Evolutionary conservation across 2,797 vertebrate species (phyloP).

Genomic region (Steatocranus sp.): DNA sequence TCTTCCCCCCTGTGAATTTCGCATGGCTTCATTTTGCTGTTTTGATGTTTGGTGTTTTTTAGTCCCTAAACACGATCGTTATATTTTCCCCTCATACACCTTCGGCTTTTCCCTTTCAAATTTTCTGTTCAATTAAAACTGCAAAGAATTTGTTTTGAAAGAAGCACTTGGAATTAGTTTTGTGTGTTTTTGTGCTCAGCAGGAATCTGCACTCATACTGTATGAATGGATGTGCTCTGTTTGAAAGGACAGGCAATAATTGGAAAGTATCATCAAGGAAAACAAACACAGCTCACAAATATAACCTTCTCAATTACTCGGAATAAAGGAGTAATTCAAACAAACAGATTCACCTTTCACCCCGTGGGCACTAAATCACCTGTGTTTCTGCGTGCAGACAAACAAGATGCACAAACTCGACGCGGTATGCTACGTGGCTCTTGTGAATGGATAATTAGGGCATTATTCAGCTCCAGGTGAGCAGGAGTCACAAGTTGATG

Average conservation of each 20-base stretch:
- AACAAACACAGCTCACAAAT: constrained; percentile 27
- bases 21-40: background rate
- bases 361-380: background rate
- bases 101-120: background rate
- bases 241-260: background rate
- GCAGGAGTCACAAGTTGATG: background rate
- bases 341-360: background rate
- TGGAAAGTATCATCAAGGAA: background rate
- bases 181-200: background rate
- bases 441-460: constrained; percentile 27
- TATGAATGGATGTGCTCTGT: background rate
- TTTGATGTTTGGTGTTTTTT: background rate
- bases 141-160: background rate
- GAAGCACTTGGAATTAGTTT: background rate
- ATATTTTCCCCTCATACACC: background rate
- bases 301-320: constrained; percentile 13
- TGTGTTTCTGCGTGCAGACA: constrained; percentile 7
- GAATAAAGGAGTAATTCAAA: constrained; percentile 38
- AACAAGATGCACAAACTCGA: background rate
- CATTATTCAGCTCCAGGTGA: constrained; percentile 25
- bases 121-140: background rate
- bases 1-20: background rate
- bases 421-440: background rate
- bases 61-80: background rate
- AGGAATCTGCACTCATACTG: background rate